Evolutionary conservation across 2,113 vertebrate species (phyloP).

Genomic region (Cacatua alba): DNA sequence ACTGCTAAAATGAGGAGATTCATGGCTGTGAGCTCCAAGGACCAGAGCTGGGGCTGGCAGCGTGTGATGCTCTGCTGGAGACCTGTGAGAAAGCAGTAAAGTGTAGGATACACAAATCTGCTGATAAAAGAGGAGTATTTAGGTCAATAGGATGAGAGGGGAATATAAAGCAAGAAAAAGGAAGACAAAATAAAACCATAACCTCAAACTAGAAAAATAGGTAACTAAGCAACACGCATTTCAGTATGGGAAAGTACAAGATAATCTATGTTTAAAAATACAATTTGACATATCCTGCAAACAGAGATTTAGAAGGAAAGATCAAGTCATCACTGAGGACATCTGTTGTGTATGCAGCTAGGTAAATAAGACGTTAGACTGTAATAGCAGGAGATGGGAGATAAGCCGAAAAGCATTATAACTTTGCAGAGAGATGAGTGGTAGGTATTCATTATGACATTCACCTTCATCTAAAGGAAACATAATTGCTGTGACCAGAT

Average conservation of each 20-base stretch:
- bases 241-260: not conserved
- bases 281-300: not conserved
- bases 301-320: not conserved
- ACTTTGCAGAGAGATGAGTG: not conserved
- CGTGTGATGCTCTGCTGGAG: not conserved
- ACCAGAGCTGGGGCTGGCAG: not conserved
- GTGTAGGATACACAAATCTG: not conserved
- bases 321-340: not conserved
- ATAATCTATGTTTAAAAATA: constrained; percentile 10
- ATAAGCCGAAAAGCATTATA: not conserved
- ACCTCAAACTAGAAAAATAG: not conserved
- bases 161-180: not conserved
- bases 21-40: not conserved
- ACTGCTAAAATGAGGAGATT: not conserved
- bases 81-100: not conserved
- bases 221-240: constrained; percentile 53
- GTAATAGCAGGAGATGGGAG: not conserved
- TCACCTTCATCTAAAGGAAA: not conserved
- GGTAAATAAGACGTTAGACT: not conserved
- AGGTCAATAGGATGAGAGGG: not conserved
- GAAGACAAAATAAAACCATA: not conserved
- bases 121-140: not conserved
- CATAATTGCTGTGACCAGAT: not conserved
- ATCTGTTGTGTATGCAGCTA: not conserved
- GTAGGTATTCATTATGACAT: not conserved